Evolutionary conservation across 2,888 invertebrate genomes (phyloP).

Genomic region (Volucella zonaria): DNA sequence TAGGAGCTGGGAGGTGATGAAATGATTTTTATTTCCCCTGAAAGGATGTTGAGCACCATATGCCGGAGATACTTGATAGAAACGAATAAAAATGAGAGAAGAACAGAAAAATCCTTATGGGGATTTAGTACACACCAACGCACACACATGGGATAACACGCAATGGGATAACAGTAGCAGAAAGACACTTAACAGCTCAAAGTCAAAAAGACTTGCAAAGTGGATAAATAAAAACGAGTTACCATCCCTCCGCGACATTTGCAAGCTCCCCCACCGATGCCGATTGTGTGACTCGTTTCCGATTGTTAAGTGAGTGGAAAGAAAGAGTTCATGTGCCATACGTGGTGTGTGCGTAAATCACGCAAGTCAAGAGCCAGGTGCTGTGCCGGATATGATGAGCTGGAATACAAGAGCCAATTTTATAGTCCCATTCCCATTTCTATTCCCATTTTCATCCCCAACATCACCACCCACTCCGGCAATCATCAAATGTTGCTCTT

Average conservation of each 20-base stretch:
- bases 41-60: constrained; percentile 72
- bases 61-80: constrained; percentile 72
- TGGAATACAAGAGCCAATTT: constrained; percentile 66
- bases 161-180: constrained; percentile 60
- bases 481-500: constrained; percentile 59
- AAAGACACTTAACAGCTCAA: constrained; percentile 72
- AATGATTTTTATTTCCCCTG: constrained; percentile 71
- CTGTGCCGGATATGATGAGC: constrained; percentile 68
- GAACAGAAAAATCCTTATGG: constrained; percentile 62
- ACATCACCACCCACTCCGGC: background rate
- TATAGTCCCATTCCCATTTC: constrained; percentile 13
- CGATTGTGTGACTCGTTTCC: constrained; percentile 32
- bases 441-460: background rate
- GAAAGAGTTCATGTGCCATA: constrained; percentile 57
- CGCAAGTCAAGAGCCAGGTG: constrained; percentile 71
- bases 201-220: constrained; percentile 72
- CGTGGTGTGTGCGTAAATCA: constrained; percentile 70
- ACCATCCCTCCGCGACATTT: constrained; percentile 11
- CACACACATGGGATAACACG: constrained; percentile 17
- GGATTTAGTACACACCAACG: constrained; percentile 53
- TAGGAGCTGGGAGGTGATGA: constrained; percentile 47
- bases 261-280: background rate
- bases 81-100: constrained; percentile 65
- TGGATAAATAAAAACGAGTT: constrained; percentile 72
- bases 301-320: constrained; percentile 42